Percentiles rank a stretch among this genome's conserved stretches.
Conservation (phyloP, 2,113 vertebrate species). For the Damaliscus lunatus region DNA sequence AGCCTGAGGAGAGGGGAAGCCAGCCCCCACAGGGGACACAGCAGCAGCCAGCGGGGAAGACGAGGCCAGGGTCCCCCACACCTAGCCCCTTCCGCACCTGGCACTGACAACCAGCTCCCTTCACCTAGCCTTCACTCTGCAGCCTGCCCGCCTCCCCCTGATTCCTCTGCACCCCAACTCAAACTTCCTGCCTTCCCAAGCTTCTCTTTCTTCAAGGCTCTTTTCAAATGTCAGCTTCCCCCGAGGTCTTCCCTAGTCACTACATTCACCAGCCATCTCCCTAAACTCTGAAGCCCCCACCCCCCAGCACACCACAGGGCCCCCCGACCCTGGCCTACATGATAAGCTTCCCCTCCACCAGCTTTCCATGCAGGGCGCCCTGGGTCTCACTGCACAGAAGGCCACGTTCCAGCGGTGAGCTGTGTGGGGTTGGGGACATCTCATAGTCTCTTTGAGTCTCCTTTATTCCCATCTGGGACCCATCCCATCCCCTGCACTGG, state of each 20-base stretch:
- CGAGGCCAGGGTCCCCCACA: neutral
- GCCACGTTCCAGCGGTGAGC: rapidly evolving
- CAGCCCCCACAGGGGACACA: neutral
- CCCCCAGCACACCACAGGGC: rapidly evolving
- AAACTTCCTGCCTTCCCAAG: neutral
- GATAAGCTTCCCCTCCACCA: rapidly evolving
- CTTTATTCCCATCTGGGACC: neutral
- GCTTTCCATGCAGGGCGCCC: neutral
- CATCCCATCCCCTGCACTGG: neutral
- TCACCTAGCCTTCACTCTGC: neutral
- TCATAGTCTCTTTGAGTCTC: neutral
- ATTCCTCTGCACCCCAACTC: neutral
- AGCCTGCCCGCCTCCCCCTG: rapidly evolving
- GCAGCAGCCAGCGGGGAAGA: neutral
- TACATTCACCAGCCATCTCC: neutral
- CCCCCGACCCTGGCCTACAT: rapidly evolving
- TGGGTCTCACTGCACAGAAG: neutral
- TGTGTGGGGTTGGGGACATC: rapidly evolving
- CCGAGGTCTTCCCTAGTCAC: neutral
- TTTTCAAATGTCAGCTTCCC: neutral
- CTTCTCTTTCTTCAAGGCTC: neutral
- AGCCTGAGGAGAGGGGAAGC: neutral
- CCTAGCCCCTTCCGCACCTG: rapidly evolving
- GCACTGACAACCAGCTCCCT: neutral
- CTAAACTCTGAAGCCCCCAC: neutral